Percentiles rank a stretch among this genome's conserved stretches.
phyloP scores from a whole-genome alignment of 1,140 invertebrate species.

The Oryctes rhinoceros region DNA sequence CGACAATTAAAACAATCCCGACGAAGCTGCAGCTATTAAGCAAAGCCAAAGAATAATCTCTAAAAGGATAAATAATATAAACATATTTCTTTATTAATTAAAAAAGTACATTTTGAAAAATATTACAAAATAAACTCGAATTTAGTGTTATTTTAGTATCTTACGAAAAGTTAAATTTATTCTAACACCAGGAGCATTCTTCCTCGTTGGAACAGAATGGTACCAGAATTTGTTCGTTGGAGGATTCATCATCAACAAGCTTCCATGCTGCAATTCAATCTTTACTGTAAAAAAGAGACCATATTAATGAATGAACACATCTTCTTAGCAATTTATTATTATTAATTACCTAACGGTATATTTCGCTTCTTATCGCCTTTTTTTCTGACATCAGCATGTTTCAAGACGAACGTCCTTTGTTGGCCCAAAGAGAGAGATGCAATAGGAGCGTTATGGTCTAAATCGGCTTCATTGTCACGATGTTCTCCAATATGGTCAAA shows the following conservation, averaged over 20 bases:
- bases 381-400: constrained; percentile 68
- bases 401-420: constrained; percentile 71
- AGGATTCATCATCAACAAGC: constrained; percentile 75
- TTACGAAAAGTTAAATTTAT: constrained; percentile 78
- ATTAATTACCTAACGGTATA: constrained; percentile 41
- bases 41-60: no score
- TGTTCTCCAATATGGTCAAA: constrained; percentile 77
- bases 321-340: neutral
- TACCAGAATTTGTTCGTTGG: constrained; percentile 78
- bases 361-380: constrained; percentile 44
- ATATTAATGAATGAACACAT: constrained; percentile 33
- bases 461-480: constrained; percentile 74
- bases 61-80: no score
- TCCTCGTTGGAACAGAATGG: constrained; percentile 72
- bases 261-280: constrained; percentile 71
- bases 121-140: no score
- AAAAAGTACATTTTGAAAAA: no score
- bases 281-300: constrained; percentile 61
- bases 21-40: no score
- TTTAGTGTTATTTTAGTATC: constrained; percentile 44
- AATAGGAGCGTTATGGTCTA: constrained; percentile 70
- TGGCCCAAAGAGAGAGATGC: constrained; percentile 76
- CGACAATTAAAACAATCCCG: no score
- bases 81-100: no score
- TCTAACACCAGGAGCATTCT: constrained; percentile 64